Evolutionary conservation across 2,113 vertebrate species (phyloP).

Genomic region (Alces alces): DNA sequence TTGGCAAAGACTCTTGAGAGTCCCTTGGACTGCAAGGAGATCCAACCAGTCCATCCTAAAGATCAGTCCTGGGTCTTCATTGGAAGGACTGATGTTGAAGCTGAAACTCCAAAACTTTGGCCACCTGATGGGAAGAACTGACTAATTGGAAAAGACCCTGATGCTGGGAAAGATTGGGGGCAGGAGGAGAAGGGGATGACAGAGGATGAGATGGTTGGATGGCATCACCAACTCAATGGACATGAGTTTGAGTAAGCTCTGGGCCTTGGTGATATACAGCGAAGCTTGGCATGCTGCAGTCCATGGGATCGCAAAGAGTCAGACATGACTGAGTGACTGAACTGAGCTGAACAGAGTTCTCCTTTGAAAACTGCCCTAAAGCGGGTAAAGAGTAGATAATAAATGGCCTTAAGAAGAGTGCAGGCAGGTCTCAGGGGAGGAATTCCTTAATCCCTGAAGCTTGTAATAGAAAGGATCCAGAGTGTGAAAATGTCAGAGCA

Average conservation of each 20-base stretch:
- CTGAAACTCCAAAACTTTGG: neutral
- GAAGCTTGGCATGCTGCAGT: neutral
- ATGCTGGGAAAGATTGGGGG: neutral
- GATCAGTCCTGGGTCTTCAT: neutral
- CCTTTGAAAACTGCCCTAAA: constrained; percentile 56
- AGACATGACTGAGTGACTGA: neutral
- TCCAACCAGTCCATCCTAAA: neutral
- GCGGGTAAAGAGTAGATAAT: constrained; percentile 35
- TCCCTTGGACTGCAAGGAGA: neutral
- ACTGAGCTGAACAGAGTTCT: neutral
- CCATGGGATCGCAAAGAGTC: neutral
- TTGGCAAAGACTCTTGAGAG: neutral
- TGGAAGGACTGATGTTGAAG: neutral
- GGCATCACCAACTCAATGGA: neutral
- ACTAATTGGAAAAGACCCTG: neutral
- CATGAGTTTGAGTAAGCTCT: neutral
- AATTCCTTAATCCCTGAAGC: neutral
- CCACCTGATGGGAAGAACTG: neutral
- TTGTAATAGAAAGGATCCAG: neutral
- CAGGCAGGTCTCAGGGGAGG: constrained; percentile 38
- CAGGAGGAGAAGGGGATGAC: neutral
- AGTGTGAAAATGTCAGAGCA: neutral
- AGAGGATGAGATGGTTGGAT: neutral
- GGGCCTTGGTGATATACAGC: neutral
- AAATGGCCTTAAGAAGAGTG: neutral